Evolutionary conservation across 2,113 vertebrate genomes (phyloP).

Genomic region (Pelvicachromis taeniatus): DNA sequence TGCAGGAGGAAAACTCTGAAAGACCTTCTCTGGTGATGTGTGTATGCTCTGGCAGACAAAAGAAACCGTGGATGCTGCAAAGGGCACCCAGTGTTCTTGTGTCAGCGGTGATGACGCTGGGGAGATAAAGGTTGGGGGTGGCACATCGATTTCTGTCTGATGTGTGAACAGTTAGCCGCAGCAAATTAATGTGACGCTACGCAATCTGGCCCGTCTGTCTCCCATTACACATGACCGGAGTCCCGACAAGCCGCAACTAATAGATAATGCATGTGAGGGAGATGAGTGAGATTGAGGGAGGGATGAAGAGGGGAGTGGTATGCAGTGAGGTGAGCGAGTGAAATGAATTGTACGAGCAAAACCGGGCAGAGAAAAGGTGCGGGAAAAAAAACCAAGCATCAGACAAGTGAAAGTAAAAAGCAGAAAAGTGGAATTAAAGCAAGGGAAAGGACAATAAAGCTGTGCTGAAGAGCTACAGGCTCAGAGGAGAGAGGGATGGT

Average conservation of each 20-base stretch:
- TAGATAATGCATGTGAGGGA: slow-evolving; percentile 57
- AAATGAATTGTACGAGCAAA: slow-evolving; percentile 23
- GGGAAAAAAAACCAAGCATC: neutral
- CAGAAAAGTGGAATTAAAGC: neutral
- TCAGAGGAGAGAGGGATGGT: neutral
- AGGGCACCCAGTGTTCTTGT: slow-evolving; percentile 18
- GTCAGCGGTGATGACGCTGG: slow-evolving; percentile 9
- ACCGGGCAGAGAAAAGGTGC: neutral
- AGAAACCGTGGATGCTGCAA: neutral
- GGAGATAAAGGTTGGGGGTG: slow-evolving; percentile 43
- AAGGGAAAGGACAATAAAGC: slow-evolving; percentile 32
- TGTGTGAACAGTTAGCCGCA: slow-evolving; percentile 52
- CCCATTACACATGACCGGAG: slow-evolving; percentile 59
- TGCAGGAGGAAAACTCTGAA: neutral
- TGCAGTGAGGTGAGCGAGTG: neutral
- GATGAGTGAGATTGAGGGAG: neutral
- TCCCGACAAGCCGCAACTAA: slow-evolving; percentile 60
- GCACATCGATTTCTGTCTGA: slow-evolving; percentile 50
- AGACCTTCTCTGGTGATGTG: neutral
- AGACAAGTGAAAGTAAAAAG: neutral
- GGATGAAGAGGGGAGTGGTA: neutral
- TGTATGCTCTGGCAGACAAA: slow-evolving; percentile 1
- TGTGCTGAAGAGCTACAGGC: slow-evolving; percentile 14
- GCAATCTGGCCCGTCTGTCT: slow-evolving; percentile 59
- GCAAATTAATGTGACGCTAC: slow-evolving; percentile 64